A percentile compares a stretch with the other conserved stretches of the same genome.
Evolutionary conservation across 2,113 vertebrate species (phyloP).

Genomic region (Oncorhynchus nerka): DNA sequence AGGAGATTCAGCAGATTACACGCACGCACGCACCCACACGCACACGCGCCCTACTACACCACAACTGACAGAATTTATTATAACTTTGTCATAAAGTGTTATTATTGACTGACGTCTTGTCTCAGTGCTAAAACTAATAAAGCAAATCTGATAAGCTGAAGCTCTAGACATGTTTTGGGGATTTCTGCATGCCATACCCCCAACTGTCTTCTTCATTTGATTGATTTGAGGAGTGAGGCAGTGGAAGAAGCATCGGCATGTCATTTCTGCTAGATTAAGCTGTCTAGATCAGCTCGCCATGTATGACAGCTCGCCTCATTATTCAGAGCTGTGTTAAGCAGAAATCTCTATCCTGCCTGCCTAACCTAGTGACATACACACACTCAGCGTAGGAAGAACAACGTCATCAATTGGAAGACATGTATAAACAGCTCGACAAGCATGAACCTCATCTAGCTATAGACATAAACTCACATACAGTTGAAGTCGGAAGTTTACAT

Average conservation of each 20-base stretch:
- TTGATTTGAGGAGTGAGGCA: conserved; percentile 25
- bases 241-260: conserved; percentile 30
- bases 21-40: background rate
- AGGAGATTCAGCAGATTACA: conserved; percentile 66
- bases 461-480: background rate
- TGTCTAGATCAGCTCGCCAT: conserved; percentile 49
- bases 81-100: background rate
- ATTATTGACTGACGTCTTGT: background rate
- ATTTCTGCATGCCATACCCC: conserved; percentile 12
- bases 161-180: conserved; percentile 19
- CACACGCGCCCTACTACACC: background rate
- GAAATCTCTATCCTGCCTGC: conserved; percentile 43
- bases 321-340: conserved; percentile 51
- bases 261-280: conserved; percentile 57
- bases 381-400: background rate
- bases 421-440: too few species aligned
- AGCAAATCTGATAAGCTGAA: conserved; percentile 40
- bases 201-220: conserved; percentile 23
- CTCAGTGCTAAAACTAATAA: background rate
- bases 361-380: background rate
- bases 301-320: conserved; percentile 61
- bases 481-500: too few species aligned
- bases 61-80: background rate
- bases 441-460: background rate
- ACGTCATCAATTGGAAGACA: background rate